These are phyloP conservation scores for Sinocyclocheilus anophthalmus DNA, from an alignment of 2,113 vertebrate genomes.

Conservation along the genomic window DNA sequence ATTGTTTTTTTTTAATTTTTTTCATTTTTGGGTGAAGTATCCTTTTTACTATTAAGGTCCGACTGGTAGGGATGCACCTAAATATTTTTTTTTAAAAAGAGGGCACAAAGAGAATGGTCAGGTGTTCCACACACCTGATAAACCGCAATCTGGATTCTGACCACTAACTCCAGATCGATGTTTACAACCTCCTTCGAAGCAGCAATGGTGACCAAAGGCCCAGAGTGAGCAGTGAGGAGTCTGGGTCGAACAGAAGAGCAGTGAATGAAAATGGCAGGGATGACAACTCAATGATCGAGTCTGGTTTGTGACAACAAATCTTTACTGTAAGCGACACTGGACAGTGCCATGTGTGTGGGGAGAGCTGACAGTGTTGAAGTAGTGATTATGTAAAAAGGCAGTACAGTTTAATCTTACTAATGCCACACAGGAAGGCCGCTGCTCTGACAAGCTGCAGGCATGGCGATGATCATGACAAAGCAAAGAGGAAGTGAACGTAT, in stretches of 20 bases:
- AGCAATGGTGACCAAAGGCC: background rate
- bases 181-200: background rate
- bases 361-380: constrained; percentile 10
- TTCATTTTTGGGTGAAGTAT: no score
- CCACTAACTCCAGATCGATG: background rate
- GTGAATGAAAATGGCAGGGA: background rate
- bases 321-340: constrained; percentile 7
- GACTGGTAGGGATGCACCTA: no score
- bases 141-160: background rate
- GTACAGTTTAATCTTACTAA: constrained; percentile 44
- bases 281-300: background rate
- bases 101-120: background rate
- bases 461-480: constrained; percentile 33
- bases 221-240: background rate
- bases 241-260: background rate
- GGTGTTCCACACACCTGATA: background rate
- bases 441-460: constrained; percentile 34
- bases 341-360: background rate
- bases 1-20: no score
- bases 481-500: constrained; percentile 21
- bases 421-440: constrained; percentile 18
- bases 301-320: background rate
- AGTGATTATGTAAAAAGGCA: constrained; percentile 33
- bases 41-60: no score
- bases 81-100: background rate